Evolutionary conservation across 2,888 invertebrate species (phyloP).

Genomic region (Alviniconcha strummeri): DNA sequence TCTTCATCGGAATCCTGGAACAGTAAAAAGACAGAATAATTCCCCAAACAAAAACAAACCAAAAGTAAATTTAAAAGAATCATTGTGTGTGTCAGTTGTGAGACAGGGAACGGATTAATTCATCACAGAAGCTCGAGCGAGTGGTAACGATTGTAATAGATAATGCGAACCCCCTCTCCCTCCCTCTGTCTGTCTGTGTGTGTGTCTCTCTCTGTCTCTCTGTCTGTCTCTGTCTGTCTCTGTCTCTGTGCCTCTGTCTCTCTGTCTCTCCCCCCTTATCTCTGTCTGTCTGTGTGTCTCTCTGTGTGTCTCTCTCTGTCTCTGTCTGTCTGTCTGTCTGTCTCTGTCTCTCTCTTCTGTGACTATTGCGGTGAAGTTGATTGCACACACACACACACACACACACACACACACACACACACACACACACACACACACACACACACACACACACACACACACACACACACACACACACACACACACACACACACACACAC

Average conservation of each 20-base stretch:
- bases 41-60: no score
- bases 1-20: no score
- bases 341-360: not conserved
- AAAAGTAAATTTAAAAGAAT: no score
- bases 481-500: constrained; percentile 15
- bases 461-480: constrained; percentile 13
- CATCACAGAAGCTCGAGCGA: no score
- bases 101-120: no score
- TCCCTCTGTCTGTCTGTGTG: not conserved
- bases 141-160: no score
- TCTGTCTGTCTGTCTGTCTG: not conserved
- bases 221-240: not conserved
- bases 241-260: not conserved
- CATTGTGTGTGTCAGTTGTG: no score
- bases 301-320: not conserved
- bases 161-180: no score
- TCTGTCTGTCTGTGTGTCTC: not conserved
- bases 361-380: no score
- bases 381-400: constrained; percentile 10
- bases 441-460: constrained; percentile 15
- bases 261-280: not conserved
- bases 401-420: constrained; percentile 13
- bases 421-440: constrained; percentile 9
- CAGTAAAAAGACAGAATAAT: no score
- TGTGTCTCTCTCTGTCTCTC: not conserved